These are phyloP conservation scores for Platichthys flesus DNA, from an alignment of 2,113 vertebrate species.

Conservation along the genomic window DNA sequence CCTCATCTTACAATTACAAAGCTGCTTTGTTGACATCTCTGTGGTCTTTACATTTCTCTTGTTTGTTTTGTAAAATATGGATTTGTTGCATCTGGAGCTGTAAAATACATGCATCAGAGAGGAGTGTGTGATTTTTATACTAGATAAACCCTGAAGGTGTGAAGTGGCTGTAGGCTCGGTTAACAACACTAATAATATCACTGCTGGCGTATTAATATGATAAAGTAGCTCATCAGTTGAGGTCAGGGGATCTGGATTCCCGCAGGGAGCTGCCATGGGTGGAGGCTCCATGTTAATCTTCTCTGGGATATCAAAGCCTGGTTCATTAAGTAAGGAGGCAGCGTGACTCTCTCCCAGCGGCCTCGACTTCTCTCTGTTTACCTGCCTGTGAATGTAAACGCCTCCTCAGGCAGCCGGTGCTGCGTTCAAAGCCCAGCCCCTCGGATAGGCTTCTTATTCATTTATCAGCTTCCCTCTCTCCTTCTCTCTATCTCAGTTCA, in stretches of 20 bases:
- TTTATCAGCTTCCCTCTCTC: too few relatives aligned
- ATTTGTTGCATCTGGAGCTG: not conserved
- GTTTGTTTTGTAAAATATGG: not conserved
- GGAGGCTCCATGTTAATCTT: slow-evolving; percentile 41
- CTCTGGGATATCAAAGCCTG: slow-evolving; percentile 28
- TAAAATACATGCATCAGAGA: not conserved
- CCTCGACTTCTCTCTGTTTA: slow-evolving; percentile 11
- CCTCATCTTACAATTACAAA: not conserved
- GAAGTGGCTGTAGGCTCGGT: not conserved
- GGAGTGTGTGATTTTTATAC: not conserved
- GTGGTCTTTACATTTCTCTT: not conserved
- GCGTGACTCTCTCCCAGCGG: slow-evolving; percentile 20
- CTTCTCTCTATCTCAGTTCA: too few relatives aligned
- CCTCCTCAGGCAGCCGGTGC: slow-evolving; percentile 13
- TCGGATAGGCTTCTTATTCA: too few relatives aligned
- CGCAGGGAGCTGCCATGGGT: slow-evolving; percentile 20
- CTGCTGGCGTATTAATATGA: slow-evolving; percentile 38
- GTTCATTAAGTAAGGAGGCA: slow-evolving; percentile 38
- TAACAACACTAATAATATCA: slow-evolving; percentile 31
- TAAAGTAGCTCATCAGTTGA: slow-evolving; percentile 45
- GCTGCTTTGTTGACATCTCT: not conserved
- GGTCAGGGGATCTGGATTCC: slow-evolving; percentile 45
- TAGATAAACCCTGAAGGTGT: slow-evolving; percentile 9
- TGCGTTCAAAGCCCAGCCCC: not conserved
- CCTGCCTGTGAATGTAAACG: slow-evolving; percentile 8